Base-by-base conservation (phyloP, 2,888 invertebrate genomes). In the Gari tellinella region DNA sequence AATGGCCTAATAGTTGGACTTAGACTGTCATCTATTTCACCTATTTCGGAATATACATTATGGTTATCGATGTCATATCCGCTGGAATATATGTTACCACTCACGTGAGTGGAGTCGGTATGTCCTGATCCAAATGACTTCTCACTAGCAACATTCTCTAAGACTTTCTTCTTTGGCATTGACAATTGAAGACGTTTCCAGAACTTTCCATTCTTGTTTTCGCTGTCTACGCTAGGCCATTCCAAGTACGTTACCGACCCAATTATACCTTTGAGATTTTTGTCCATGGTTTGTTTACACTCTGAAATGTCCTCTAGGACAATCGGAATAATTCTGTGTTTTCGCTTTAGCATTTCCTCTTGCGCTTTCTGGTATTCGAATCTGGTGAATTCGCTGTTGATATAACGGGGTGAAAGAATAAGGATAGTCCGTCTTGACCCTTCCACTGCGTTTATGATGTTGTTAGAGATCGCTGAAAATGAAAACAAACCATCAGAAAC, bases 281-380 rank as follows among this genome's bases (percentile, higher is more conserved):
- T 75, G 68, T 87, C 87, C 70, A 85, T 73, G n/a, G 62, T 23
- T 8, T 76, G 56, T 0, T 51, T 58, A 15, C 82, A 31, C 8
- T 58, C 40, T 2, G 69, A 61, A 48, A 86, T 80, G 62, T 86
- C 84, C 46, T 87, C 83, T 14, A 86, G 62, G 10, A 88, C 43
- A 55, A 88, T 81, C 26, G 88, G 88, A 48, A 88, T 85, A 46
- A 88, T 84, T 65, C 82, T 75, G 80, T 86, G 86, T 58, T 81
- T 85, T n/a, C 81, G 74, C 41, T 80, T 84, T 14, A 88, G 70
- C 87, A 87, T 88, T 69, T 88, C 86, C 40, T 84, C 80, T 51
- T 87, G 88, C 0, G 88, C 88, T 56, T 80, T 83, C 75, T 87
- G 86, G 70, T 87, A 88, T 67, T 88, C 88, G 61, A 86, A 81